Evolutionary conservation across 1,140 invertebrate genomes (phyloP).

Genomic region (Solenopsis fugax): DNA sequence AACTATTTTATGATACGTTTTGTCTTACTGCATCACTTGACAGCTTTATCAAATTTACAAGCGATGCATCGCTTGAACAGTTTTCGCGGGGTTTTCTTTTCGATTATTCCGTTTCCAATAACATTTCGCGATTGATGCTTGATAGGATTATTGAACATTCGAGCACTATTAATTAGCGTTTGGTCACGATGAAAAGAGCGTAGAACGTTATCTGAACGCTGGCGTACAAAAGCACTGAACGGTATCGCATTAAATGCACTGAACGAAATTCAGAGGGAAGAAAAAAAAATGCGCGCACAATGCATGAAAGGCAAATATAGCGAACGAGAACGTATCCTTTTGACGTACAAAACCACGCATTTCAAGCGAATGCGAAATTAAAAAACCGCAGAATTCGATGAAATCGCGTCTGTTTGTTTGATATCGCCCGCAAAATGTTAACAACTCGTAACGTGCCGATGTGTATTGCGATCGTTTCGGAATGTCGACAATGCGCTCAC

Average conservation of each 20-base stretch:
- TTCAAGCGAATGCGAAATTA: constrained; percentile 20
- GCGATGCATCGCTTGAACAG: background rate
- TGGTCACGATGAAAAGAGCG: constrained; percentile 22
- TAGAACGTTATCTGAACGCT: constrained; percentile 10
- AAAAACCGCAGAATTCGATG: constrained; percentile 15
- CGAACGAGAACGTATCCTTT: background rate
- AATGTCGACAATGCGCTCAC: constrained; percentile 32
- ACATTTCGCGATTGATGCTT: background rate
- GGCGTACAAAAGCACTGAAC: constrained; percentile 21
- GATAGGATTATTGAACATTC: constrained; percentile 16
- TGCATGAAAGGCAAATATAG: background rate
- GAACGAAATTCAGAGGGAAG: constrained; percentile 1
- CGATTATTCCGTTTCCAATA: background rate
- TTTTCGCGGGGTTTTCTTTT: background rate
- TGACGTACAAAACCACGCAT: background rate
- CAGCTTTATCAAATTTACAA: background rate
- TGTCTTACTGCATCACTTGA: background rate
- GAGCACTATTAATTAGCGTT: constrained; percentile 29
- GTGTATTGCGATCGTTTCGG: constrained; percentile 31
- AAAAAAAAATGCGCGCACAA: background rate
- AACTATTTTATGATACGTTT: background rate
- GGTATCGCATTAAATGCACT: constrained; percentile 31
- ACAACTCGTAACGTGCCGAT: constrained; percentile 9
- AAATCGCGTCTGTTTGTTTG: constrained; percentile 5
- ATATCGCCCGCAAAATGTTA: background rate